These are phyloP conservation scores for Alentia gelatinosa DNA, from an alignment of 2,888 invertebrate species.

Conservation along the genomic window DNA sequence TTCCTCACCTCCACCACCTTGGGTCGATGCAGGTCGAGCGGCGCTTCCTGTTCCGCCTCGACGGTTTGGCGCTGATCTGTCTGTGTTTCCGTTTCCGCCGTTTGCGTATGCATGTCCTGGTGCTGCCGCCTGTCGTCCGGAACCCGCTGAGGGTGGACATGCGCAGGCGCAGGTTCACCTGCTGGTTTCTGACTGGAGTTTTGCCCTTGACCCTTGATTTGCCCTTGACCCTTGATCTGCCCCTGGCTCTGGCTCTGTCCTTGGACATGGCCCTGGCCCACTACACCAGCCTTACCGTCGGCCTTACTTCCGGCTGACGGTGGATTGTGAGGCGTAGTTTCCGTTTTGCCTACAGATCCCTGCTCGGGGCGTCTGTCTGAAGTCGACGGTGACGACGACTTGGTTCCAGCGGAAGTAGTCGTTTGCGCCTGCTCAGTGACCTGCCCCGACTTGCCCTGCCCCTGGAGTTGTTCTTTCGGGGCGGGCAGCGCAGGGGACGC, in stretches of 20 bases:
- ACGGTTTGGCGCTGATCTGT: slow-evolving; percentile 6
- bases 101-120: slow-evolving; percentile 42
- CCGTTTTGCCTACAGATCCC: neutral
- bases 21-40: slow-evolving; percentile 50
- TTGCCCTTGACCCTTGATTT: neutral
- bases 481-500: neutral
- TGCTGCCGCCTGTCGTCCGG: neutral
- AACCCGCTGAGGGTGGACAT: neutral
- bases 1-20: slow-evolving; percentile 31
- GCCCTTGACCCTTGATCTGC: neutral
- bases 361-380: neutral
- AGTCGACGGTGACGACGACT: neutral
- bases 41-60: slow-evolving; percentile 49
- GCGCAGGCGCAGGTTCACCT: neutral
- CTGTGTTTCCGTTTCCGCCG: slow-evolving; percentile 47
- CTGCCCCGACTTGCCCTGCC: neutral
- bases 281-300: neutral
- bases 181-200: neutral
- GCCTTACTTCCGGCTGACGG: neutral
- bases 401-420: neutral
- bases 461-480: neutral
- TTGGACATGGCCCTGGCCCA: neutral
- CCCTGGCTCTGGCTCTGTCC: neutral
- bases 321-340: neutral
- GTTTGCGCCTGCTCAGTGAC: neutral